Evolutionary conservation across 2,888 invertebrate genomes (phyloP).

Genomic region (Drosophila hamatofila): DNA sequence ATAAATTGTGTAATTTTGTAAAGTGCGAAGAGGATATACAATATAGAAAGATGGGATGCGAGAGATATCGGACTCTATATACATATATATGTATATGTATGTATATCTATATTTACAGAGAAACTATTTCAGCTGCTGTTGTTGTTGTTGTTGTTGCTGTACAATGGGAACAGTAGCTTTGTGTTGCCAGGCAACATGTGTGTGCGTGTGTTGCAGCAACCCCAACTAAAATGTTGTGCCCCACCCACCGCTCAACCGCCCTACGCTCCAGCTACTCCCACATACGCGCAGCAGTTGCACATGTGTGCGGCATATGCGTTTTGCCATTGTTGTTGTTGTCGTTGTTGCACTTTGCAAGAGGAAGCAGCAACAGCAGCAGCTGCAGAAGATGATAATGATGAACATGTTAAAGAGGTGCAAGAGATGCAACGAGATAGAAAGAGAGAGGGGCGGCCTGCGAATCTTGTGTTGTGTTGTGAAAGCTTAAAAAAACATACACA

Average conservation of each 20-base stretch:
- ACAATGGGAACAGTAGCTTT: conserved; percentile 29
- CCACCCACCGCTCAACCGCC: background rate
- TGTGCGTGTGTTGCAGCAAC: conserved; percentile 23
- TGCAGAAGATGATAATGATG: conserved; percentile 13
- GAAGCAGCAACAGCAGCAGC: conserved; percentile 16
- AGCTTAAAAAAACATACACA: conserved; percentile 35
- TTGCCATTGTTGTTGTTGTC: conserved; percentile 44
- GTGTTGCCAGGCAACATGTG: conserved; percentile 37
- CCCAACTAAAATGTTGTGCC: conserved; percentile 21
- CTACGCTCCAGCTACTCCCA: background rate
- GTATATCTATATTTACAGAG: background rate
- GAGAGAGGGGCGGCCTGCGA: conserved; percentile 9
- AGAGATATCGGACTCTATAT: conserved; percentile 17
- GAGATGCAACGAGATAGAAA: background rate
- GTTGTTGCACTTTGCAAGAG: conserved; percentile 45
- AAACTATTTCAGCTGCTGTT: background rate
- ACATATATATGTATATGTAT: background rate
- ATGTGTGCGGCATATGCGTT: conserved; percentile 65
- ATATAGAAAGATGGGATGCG: background rate
- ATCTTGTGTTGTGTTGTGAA: conserved; percentile 53
- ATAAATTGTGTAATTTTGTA: conserved; percentile 4
- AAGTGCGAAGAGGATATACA: background rate
- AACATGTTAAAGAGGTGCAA: background rate
- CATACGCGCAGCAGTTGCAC: conserved; percentile 24
- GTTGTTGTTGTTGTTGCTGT: conserved; percentile 5